Percentiles rank a stretch among this genome's conserved stretches.
Evolutionary conservation across 2,888 invertebrate species (phyloP).

Genomic region (Uloborus plumipes): DNA sequence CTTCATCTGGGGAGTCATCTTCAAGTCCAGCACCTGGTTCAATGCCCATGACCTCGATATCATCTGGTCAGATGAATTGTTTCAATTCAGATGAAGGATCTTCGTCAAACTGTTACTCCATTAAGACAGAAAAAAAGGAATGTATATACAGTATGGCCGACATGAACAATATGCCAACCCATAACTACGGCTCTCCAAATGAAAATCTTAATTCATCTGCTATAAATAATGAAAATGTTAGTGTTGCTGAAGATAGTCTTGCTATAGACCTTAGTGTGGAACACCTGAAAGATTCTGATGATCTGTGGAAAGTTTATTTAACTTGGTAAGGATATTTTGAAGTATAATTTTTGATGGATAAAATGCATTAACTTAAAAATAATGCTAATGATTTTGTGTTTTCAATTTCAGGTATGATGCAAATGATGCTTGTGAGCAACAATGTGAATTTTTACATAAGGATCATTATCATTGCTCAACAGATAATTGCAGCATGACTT

Average conservation of each 20-base stretch:
- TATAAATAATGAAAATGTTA: slow-evolving; percentile 28
- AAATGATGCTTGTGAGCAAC: slow-evolving; percentile 69
- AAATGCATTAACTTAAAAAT: background rate
- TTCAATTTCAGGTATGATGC: slow-evolving; percentile 71
- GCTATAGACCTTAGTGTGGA: slow-evolving; percentile 61
- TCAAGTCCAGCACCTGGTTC: slow-evolving; percentile 63
- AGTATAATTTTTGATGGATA: no score
- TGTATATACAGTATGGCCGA: slow-evolving; percentile 38
- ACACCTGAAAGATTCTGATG: slow-evolving; percentile 71
- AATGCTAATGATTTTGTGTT: slow-evolving; percentile 18
- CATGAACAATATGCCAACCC: slow-evolving; percentile 32
- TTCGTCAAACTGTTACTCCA: slow-evolving; percentile 34
- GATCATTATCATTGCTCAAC: slow-evolving; percentile 91
- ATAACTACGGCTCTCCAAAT: slow-evolving; percentile 23
- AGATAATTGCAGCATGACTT: slow-evolving; percentile 81
- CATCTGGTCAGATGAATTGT: slow-evolving; percentile 50
- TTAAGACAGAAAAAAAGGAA: slow-evolving; percentile 52
- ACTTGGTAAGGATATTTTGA: slow-evolving; percentile 71
- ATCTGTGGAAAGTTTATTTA: slow-evolving; percentile 76
- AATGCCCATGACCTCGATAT: slow-evolving; percentile 43
- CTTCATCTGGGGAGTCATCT: slow-evolving; percentile 60
- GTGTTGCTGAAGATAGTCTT: slow-evolving; percentile 39
- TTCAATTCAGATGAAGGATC: slow-evolving; percentile 56
- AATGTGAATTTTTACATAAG: slow-evolving; percentile 78
- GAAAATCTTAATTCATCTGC: slow-evolving; percentile 28